Evolutionary conservation across 2,797 vertebrate species (phyloP), one percentile per base, ranked within the genome.

Genomic region (Peromyscus attwateri): DNA sequence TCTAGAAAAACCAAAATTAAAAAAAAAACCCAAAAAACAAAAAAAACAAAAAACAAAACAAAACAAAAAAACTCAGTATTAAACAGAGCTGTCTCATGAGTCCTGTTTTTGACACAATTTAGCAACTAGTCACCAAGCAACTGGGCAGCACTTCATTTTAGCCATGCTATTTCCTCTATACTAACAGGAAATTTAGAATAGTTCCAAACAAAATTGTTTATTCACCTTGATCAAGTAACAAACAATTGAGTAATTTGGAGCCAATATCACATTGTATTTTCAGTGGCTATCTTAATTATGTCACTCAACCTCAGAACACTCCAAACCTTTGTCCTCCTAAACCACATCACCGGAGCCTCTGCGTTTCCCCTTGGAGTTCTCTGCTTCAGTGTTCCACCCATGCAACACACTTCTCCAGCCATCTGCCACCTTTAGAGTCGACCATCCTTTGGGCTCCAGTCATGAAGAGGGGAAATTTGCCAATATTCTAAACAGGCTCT

Each of bases 391-490:
- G 64, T 79, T 11, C 34, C 17, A n/a, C 64, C 64, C 31, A 34
- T 5, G 13, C 3, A 75, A 23, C 6, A 40, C 13, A 75, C 5
- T 29, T 37, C 55, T 6, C 37, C 40, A 25, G 5, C 14, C 40
- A 34, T 4, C 23, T 34, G 25, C n/a, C 29, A 34, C 13, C 60
- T 94, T 93, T 68, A 93, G 71, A 89, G 76, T 75, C 52, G 25
- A 66, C 1, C 2, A 9, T 71, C 27, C 43, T 93, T 87, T 71
- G 19, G n/a, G 49, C 80, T 96, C 46, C 27, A 60, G 31, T 90
- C 71, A 90, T n/a, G 52, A 91, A 91, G 62, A 95, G 23, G 57
- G 80, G 46, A 85, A 91, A 66, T 43, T 27, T 92, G 62, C 29
- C 87, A 81, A 19, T 66, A 66, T 82, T 94, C 29, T 40, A 87